A percentile compares a stretch with the other conserved stretches of the same genome.
Evolutionary conservation across 2,797 vertebrate species (phyloP).

Genomic region (Poeciliopsis gracilis): DNA sequence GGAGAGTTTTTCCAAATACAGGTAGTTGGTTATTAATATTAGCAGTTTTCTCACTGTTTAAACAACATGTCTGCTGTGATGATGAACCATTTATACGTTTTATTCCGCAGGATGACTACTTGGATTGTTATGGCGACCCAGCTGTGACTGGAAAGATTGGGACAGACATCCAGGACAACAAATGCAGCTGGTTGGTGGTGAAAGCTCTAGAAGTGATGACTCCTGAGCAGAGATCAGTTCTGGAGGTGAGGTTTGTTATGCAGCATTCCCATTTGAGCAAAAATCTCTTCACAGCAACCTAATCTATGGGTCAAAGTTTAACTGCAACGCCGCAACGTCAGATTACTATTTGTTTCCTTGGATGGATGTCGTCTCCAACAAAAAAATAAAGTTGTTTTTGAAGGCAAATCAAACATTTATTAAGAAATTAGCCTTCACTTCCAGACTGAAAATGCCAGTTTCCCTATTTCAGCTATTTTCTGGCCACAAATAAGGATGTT

Average conservation of each 20-base stretch:
- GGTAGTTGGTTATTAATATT: slow-evolving; percentile 69
- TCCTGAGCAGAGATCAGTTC: slow-evolving; percentile 81
- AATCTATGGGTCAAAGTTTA: not conserved
- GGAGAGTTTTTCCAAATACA: slow-evolving; percentile 98
- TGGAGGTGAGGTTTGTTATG: slow-evolving; percentile 82
- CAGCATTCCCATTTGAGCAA: not conserved
- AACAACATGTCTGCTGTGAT: not conserved
- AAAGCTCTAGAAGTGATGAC: slow-evolving; percentile 85
- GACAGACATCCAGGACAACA: slow-evolving; percentile 98
- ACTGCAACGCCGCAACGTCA: not conserved
- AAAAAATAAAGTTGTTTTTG: not conserved
- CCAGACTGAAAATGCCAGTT: not conserved
- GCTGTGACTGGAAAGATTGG: slow-evolving; percentile 93
- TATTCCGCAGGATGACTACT: slow-evolving; percentile 90
- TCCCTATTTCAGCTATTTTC: not conserved
- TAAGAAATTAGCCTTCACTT: not conserved
- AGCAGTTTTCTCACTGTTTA: not conserved
- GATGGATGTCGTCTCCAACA: not conserved
- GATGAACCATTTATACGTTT: not conserved
- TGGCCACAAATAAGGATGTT: too few species aligned
- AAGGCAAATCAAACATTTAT: not conserved
- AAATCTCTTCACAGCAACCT: not conserved
- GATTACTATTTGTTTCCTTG: not conserved
- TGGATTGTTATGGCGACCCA: slow-evolving; percentile 94
- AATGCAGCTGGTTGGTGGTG: slow-evolving; percentile 98